These are phyloP conservation scores for Melanostoma scalare DNA, from an alignment of 2,888 invertebrate species.

Conservation along the genomic window DNA sequence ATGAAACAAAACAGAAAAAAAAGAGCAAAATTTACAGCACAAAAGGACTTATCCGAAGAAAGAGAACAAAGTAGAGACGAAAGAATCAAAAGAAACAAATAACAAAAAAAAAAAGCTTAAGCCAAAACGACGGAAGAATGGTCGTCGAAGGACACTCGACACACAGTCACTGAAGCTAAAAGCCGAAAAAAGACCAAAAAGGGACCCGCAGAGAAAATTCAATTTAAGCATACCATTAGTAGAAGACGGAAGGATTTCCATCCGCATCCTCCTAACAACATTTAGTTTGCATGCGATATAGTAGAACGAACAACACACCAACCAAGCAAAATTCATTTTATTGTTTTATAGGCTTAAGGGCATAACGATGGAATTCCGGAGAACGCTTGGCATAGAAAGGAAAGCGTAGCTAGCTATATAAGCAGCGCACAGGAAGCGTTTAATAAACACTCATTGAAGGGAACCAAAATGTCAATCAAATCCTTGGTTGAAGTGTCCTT, in stretches of 20 bases:
- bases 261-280: constrained; percentile 17
- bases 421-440: constrained; percentile 36
- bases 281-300: constrained; percentile 48
- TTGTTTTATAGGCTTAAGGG: constrained; percentile 60
- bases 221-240: constrained; percentile 71
- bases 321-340: constrained; percentile 20
- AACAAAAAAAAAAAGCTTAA: constrained; percentile 8
- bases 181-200: constrained; percentile 50
- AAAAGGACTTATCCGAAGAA: constrained; percentile 51
- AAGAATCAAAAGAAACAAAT: not conserved
- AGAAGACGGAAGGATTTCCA: constrained; percentile 37
- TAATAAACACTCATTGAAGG: constrained; percentile 64
- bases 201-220: constrained; percentile 59
- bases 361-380: constrained; percentile 49
- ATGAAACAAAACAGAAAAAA: constrained; percentile 20
- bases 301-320: constrained; percentile 1
- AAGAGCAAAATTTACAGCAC: constrained; percentile 49
- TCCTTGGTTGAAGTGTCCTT: constrained; percentile 50
- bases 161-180: constrained; percentile 17
- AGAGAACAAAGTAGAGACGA: constrained; percentile 27
- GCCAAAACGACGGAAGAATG: constrained; percentile 21
- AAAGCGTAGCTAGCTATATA: not conserved
- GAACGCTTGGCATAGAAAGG: not conserved
- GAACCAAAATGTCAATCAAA: constrained; percentile 69
- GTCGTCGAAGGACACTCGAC: constrained; percentile 10